Conservation (phyloP, 2,797 vertebrate genomes). For the Lepilemur ruficaudatus region DNA sequence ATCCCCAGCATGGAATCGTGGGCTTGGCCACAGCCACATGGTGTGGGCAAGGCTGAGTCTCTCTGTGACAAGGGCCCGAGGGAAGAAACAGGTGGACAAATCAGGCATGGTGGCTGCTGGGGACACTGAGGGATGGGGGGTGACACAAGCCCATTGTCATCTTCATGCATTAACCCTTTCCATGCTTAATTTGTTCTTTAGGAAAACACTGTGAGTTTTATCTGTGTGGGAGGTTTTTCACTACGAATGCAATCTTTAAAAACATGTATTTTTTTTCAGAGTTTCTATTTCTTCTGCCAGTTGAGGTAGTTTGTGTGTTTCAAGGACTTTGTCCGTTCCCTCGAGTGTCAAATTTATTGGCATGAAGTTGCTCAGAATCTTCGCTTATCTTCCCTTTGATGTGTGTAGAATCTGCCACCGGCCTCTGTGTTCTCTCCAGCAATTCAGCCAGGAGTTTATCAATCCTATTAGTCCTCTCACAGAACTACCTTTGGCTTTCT, state of each 20-base stretch:
- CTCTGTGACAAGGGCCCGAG: too few relatives aligned
- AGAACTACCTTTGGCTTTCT: neutral
- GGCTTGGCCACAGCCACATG: neutral
- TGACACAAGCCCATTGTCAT: too few relatives aligned
- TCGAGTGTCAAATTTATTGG: neutral
- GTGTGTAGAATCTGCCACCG: too few relatives aligned
- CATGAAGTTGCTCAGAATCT: neutral
- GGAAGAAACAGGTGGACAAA: neutral
- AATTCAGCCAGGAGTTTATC: neutral
- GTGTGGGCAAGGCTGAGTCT: neutral
- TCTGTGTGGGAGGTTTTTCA: neutral
- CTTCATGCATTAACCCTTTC: neutral
- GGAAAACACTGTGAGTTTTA: neutral
- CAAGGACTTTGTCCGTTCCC: neutral
- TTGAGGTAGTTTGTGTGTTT: neutral
- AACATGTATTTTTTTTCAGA: neutral
- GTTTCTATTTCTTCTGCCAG: neutral
- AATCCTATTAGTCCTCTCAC: neutral
- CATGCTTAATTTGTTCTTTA: neutral
- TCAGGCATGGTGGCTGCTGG: accelerated
- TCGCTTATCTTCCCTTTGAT: neutral
- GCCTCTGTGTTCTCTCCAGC: neutral
- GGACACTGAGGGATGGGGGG: neutral
- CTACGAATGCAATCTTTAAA: neutral
- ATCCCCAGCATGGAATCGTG: accelerated